A percentile compares a stretch with the other conserved stretches of the same genome.
These are phyloP conservation scores for Sinella curviseta DNA, from an alignment of 1,140 invertebrate species.

Conservation along the genomic window DNA sequence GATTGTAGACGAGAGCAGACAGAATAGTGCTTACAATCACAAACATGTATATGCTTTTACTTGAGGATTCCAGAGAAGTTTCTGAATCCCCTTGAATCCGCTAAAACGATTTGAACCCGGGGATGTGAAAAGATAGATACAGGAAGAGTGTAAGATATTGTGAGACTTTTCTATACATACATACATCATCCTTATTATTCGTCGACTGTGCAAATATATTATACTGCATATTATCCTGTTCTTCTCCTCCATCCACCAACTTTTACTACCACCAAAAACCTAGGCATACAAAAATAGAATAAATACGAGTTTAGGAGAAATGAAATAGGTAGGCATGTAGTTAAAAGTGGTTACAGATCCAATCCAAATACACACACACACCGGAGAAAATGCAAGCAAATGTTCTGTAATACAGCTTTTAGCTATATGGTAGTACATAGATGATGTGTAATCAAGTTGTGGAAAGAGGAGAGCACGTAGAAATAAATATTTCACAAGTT, in stretches of 20 bases:
- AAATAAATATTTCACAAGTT: constrained; percentile 19
- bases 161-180: not conserved
- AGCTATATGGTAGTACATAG: too few relatives aligned
- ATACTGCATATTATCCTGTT: not conserved
- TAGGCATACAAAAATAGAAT: not conserved
- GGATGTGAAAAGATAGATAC: constrained; percentile 20
- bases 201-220: too few relatives aligned
- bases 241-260: not conserved
- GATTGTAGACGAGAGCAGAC: not conserved
- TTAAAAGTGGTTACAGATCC: constrained; percentile 18
- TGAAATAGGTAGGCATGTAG: not conserved
- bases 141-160: not conserved
- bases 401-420: not conserved
- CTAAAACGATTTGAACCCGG: constrained; percentile 19
- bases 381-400: constrained; percentile 5
- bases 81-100: constrained; percentile 21
- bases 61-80: constrained; percentile 17
- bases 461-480: not conserved
- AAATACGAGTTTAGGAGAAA: not conserved
- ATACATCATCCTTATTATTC: not conserved
- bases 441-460: not conserved
- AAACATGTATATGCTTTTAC: not conserved
- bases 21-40: not conserved
- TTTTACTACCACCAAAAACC: not conserved
- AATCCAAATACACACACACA: not conserved